Evolutionary conservation across 2,797 vertebrate genomes (phyloP).

Genomic region (Phoxinus dragarum): DNA sequence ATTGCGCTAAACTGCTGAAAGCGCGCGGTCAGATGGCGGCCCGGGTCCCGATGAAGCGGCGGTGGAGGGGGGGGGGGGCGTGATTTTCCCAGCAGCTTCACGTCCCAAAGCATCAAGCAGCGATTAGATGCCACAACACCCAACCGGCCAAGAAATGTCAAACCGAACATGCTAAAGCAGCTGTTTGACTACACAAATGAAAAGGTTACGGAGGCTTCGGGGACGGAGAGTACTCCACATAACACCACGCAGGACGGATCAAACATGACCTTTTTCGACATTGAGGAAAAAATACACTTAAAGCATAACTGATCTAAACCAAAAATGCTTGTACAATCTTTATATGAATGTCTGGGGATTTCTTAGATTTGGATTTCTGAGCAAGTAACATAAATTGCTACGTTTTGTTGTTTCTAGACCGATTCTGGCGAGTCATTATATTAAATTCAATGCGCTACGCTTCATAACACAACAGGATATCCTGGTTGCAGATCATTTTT

Average conservation of each 20-base stretch:
- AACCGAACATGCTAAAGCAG: conserved; percentile 73
- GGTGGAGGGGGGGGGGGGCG: too few relatives aligned
- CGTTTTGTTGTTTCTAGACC: not conserved
- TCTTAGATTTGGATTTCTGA: not conserved
- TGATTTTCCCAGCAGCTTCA: conserved; percentile 59
- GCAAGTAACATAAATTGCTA: not conserved
- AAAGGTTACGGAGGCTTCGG: conserved; percentile 73
- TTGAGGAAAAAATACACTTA: conserved; percentile 4
- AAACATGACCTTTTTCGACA: conserved; percentile 39
- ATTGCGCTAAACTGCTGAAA: conserved; percentile 80
- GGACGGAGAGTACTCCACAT: conserved; percentile 13
- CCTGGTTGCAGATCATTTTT: not conserved
- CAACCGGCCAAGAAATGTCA: conserved; percentile 76
- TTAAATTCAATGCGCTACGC: not conserved
- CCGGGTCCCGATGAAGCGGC: conserved; percentile 42
- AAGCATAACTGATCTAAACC: not conserved
- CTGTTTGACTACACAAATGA: conserved; percentile 72
- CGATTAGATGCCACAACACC: conserved; percentile 52
- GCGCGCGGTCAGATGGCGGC: conserved; percentile 39
- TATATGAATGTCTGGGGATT: not conserved
- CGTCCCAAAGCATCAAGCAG: conserved; percentile 55
- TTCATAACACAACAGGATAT: not conserved
- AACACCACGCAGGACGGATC: not conserved
- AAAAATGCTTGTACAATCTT: not conserved
- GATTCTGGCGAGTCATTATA: too few relatives aligned